Base-by-base conservation (phyloP, 2,888 invertebrate species). In the Gari tellinella region DNA sequence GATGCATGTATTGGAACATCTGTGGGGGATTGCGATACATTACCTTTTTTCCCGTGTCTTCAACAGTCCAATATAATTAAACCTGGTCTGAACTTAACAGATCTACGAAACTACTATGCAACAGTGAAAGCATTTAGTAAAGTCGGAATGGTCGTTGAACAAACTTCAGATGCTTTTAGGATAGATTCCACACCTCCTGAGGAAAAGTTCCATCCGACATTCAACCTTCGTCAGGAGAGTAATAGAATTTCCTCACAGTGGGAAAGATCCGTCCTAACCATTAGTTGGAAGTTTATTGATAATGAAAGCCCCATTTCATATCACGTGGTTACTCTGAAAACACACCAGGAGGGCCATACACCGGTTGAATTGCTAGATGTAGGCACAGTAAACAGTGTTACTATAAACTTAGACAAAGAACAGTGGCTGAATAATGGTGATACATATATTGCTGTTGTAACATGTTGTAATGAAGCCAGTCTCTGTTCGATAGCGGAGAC, bases 391-490 rank as follows among this genome's bases (percentile, higher is more conserved):
- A 56, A 74, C 14, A 19, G 38, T 12, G 25, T 72, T 1, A 65
- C 74, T 1, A 61, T 82, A 7, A 38, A 45, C 10, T 52, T 82
- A 1, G 55, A 62, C 10, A 26, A 48, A 8, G 49, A 66, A 12
- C 41, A 74, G 25, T 57, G 68, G 23, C 74, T 82, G 21, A 37
- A 31, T 14, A 57, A 65, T 37, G 80, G 82, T 3, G 78, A 80
- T 40, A 56, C 38, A 15, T 82, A 82, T 48, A 52, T 43, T 4
- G 70, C 62, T 0, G 21, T 55, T 8, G 72, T 82, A 0, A 70
- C 77, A 2, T 67, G 73, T 2, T 82, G 82, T 58, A 82, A 82
- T 46, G 60, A 46, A n/a, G 82, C 82, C 14, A 65, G 58, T 12
- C 57, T 80, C 8, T 85, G 85, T 64, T 49, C 72, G n/a, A 61